A percentile compares a stretch with the other conserved stretches of the same genome.
Evolutionary conservation across 1,140 invertebrate genomes (phyloP).

Genomic region (Andrena cerasifolii): DNA sequence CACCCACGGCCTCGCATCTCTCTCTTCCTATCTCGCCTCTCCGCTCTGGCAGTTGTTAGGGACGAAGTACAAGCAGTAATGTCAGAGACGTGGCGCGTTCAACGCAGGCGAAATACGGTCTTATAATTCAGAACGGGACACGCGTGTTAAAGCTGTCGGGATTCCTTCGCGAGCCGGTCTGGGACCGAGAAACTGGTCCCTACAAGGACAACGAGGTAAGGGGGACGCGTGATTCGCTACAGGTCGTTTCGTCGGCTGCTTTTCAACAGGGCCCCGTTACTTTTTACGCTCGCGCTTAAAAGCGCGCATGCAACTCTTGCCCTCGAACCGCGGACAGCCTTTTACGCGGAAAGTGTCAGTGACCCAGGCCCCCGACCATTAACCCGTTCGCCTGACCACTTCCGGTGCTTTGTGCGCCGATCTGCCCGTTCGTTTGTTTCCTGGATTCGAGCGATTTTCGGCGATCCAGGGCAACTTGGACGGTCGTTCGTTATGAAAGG

Average conservation of each 20-base stretch:
- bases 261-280: constrained; percentile 71
- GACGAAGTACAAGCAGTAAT: not conserved
- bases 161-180: constrained; percentile 23
- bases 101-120: constrained; percentile 1
- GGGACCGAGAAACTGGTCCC: constrained; percentile 60
- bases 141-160: constrained; percentile 23
- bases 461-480: not conserved
- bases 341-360: constrained; percentile 73
- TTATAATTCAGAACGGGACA: constrained; percentile 32
- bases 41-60: not conserved
- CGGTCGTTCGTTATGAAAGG: no score
- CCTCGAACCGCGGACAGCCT: constrained; percentile 56
- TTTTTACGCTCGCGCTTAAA: constrained; percentile 70
- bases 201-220: constrained; percentile 75
- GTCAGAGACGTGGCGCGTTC: not conserved
- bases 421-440: not conserved
- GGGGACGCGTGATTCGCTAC: constrained; percentile 67
- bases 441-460: constrained; percentile 4
- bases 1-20: no score
- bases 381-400: constrained; percentile 64
- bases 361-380: constrained; percentile 70
- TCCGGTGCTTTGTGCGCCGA: constrained; percentile 66
- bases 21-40: no score
- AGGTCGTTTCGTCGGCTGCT: constrained; percentile 59
- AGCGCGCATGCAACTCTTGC: constrained; percentile 56